Base-by-base conservation (phyloP, 2,797 vertebrate species). In the Rousettus madagascariensis region DNA sequence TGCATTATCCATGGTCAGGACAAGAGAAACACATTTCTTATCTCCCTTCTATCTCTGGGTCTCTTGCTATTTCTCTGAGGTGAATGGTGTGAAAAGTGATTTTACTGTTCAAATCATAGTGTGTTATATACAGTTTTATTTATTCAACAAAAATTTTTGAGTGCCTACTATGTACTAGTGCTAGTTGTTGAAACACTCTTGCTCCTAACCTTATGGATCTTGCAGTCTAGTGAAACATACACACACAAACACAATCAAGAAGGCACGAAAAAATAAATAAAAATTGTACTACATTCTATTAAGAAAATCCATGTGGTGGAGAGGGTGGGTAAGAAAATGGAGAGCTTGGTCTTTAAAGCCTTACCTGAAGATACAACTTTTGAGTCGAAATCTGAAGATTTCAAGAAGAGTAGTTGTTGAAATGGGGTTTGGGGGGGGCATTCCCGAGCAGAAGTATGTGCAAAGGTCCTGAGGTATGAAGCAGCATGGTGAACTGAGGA, bases 331-430 rank as follows among this genome's bases (percentile, higher is more conserved):
- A 36, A 68, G 38, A 61, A 79, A 82, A 57, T 28, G 19, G 80
- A 84, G 30, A 33, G 8, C 15, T 88, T 80, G 68, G 38, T 55
- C 57, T 61, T 88, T 59, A 66, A 83, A 71, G 28, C 19, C n/a
- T 92, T 74, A 90, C 43, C 41, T 93, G 61, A 89, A 65, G 69
- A 86, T 83, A 63, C 33, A 30, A 22, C 22, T 77, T 92, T 86
- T 51, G 41, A 87, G 22, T 90, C 86, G 75, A 86, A 87, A 69
- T 72, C 38, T 88, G 46, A 69, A 69, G 59, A 84, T 86, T n/a
- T 75, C 65, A 91, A 79, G 61, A 43, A 49, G 26, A 72, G 28
- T 43, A 46, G 46, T 61, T 51, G 28, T 84, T 79, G 57, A 78
- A 36, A 11, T 43, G 24, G 10, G n/a, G 28, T 10, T 26, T 33